Percentiles rank a stretch among this genome's conserved stretches.
Conservation (phyloP, 2,797 vertebrate genomes). For the Enteromius afrohamiltoni region DNA sequence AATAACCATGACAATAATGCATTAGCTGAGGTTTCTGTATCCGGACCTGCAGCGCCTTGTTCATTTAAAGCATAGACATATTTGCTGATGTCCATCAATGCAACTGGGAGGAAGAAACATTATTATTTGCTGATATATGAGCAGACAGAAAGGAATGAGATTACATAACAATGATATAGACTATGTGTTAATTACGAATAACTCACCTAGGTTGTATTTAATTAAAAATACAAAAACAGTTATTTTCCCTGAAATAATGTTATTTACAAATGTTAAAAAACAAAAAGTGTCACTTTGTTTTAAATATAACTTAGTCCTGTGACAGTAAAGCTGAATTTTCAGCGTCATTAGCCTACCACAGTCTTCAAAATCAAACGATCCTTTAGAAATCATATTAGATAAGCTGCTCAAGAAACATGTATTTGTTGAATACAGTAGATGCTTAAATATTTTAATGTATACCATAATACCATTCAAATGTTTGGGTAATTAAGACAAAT, state of each 20-base stretch:
- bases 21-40: conserved; percentile 60
- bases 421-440: not conserved
- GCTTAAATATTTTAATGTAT: not conserved
- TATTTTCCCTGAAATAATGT: too few species aligned
- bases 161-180: not conserved
- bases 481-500: not conserved
- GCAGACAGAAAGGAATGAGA: not conserved
- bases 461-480: not conserved
- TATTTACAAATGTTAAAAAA: too few species aligned
- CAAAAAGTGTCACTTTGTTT: too few species aligned
- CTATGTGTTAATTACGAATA: not conserved
- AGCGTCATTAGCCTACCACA: too few species aligned
- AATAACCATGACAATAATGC: conserved; percentile 65
- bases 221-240: too few species aligned
- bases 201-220: too few species aligned
- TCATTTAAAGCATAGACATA: conserved; percentile 32
- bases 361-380: not conserved
- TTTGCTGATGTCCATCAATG: not conserved
- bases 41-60: conserved; percentile 56
- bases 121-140: not conserved
- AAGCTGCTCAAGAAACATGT: not conserved
- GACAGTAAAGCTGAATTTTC: too few species aligned
- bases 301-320: too few species aligned
- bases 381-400: not conserved
- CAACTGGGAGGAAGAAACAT: not conserved